Percentiles rank a stretch among this genome's conserved stretches.
phyloP scores from a whole-genome alignment of 2,888 invertebrate genomes.

The Ennomos quercinarius region DNA sequence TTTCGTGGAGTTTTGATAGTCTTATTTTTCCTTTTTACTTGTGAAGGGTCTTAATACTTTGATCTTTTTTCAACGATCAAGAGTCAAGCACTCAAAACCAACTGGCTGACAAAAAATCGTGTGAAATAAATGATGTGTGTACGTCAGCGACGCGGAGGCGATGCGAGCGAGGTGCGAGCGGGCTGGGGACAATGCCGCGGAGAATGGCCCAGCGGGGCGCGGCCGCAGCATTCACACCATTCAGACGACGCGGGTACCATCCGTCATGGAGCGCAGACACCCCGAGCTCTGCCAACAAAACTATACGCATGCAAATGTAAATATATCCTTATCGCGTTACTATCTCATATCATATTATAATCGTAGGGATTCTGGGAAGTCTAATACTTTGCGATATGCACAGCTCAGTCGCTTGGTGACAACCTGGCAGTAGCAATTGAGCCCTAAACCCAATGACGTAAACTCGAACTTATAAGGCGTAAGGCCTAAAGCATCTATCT shows the following conservation, averaged over 20 bases:
- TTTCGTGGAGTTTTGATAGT: constrained; percentile 37
- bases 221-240: constrained; percentile 72
- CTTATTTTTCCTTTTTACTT: constrained; percentile 50
- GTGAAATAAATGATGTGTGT: constrained; percentile 68
- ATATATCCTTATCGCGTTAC: constrained; percentile 26
- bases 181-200: constrained; percentile 60
- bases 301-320: constrained; percentile 57
- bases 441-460: no score
- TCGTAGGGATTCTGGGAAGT: constrained; percentile 23
- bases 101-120: constrained; percentile 63
- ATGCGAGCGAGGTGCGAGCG: constrained; percentile 46
- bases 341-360: constrained; percentile 24
- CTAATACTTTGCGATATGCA: not conserved
- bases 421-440: no score
- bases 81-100: constrained; percentile 61
- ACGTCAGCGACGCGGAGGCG: constrained; percentile 55
- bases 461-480: no score
- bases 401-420: no score
- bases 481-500: no score
- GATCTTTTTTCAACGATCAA: constrained; percentile 53
- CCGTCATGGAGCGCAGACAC: constrained; percentile 49
- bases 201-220: constrained; percentile 73
- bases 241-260: constrained; percentile 69
- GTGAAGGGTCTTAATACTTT: constrained; percentile 46
- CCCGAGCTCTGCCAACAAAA: constrained; percentile 36